Evolutionary conservation across 2,797 vertebrate genomes (phyloP).

Genomic region (Mormyrops attenuatus): DNA sequence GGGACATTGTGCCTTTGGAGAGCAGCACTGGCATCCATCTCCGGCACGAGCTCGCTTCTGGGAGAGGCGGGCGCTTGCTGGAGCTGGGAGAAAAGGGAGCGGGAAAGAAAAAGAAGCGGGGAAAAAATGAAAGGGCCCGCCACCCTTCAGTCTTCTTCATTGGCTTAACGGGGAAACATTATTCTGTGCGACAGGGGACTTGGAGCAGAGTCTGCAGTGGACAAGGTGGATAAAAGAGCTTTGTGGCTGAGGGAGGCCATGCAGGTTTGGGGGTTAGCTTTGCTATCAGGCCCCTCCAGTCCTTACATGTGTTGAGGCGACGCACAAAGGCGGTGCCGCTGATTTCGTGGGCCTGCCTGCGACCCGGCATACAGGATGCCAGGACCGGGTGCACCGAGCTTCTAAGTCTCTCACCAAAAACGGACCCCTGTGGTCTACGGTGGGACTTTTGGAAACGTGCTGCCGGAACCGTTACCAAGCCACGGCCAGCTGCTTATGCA

Average conservation of each 20-base stretch:
- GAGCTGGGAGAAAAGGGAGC: constrained; percentile 33
- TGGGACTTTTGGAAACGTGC: not conserved
- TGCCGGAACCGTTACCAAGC: not conserved
- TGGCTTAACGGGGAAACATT: constrained; percentile 41
- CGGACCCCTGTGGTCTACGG: not conserved
- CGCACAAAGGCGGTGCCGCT: constrained; percentile 31
- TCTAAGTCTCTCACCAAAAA: not conserved
- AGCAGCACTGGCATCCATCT: constrained; percentile 64
- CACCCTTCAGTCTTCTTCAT: constrained; percentile 46
- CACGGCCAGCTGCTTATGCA: not conserved
- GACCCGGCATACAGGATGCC: constrained; percentile 26
- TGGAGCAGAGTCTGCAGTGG: constrained; percentile 38
- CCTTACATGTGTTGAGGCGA: constrained; percentile 27
- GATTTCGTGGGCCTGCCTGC: constrained; percentile 15
- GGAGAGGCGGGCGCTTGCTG: constrained; percentile 23
- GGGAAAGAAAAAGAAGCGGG: constrained; percentile 47
- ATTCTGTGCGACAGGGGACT: constrained; percentile 36
- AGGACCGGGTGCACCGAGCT: not conserved
- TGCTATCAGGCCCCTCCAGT: constrained; percentile 64
- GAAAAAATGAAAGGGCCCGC: constrained; percentile 48
- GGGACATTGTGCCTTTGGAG: constrained; percentile 52
- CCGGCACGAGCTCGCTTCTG: constrained; percentile 44
- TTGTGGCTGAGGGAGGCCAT: constrained; percentile 41
- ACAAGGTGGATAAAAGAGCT: constrained; percentile 48
- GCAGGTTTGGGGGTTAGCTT: constrained; percentile 47